Evolutionary conservation across 2,797 vertebrate genomes (phyloP).

Genomic region (Tiaroga cobitis): DNA sequence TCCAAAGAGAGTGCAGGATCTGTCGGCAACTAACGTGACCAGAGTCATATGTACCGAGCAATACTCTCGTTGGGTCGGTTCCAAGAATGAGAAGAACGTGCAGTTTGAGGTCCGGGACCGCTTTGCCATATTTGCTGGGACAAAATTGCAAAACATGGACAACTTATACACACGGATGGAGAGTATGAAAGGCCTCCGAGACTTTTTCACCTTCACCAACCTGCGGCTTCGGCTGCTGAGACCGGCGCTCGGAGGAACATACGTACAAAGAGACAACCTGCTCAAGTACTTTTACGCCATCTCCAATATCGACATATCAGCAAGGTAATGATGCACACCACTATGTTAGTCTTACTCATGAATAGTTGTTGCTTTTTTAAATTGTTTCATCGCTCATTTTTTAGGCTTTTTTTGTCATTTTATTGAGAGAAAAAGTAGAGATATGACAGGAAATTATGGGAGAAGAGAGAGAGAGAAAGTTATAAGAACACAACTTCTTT

Average conservation of each 20-base stretch:
- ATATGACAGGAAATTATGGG: not conserved
- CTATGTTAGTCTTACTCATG: not conserved
- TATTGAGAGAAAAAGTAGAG: not conserved
- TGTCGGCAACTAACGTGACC: conserved; percentile 88
- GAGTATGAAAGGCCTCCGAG: conserved; percentile 91
- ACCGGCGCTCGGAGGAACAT: conserved; percentile 92
- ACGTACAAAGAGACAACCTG: conserved; percentile 91
- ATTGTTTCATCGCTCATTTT: not conserved
- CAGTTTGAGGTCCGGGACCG: conserved; percentile 94
- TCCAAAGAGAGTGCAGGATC: conserved; percentile 88
- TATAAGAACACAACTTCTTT: not conserved
- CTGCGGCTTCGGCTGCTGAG: conserved; percentile 90
- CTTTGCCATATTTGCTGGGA: conserved; percentile 92
- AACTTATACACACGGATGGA: conserved; percentile 94
- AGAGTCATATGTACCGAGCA: conserved; percentile 97
- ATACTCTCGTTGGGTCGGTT: conserved; percentile 90
- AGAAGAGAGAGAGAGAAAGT: not conserved
- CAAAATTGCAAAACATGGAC: conserved; percentile 91
- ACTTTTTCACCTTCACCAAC: conserved; percentile 97
- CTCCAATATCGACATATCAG: conserved; percentile 92
- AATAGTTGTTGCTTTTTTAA: not conserved
- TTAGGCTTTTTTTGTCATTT: not conserved
- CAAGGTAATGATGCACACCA: conserved; percentile 83
- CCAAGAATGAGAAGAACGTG: conserved; percentile 90
- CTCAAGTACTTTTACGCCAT: conserved; percentile 97